A percentile compares a stretch with the other conserved stretches of the same genome.
Conservation (phyloP, 1,140 invertebrate genomes). For the Anadara kagoshimensis region DNA sequence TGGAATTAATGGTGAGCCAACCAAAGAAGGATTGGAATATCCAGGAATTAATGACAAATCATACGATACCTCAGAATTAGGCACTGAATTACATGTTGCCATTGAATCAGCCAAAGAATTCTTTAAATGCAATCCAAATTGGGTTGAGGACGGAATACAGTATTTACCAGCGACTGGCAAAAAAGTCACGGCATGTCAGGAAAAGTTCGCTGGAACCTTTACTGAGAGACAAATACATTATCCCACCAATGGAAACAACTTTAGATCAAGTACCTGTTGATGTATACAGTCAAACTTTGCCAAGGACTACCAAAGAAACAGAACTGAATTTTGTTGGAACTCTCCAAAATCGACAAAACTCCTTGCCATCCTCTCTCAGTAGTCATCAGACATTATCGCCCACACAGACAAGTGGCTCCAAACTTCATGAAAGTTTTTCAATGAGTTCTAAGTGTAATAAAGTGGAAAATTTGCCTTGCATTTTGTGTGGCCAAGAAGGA, state of each 20-base stretch:
- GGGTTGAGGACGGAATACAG: conserved; percentile 68
- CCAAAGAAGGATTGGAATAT: conserved; percentile 46
- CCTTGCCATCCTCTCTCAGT: conserved; percentile 61
- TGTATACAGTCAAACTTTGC: conserved; percentile 43
- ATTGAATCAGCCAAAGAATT: conserved; percentile 65
- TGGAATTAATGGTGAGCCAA: conserved; percentile 51
- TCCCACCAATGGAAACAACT: conserved; percentile 23
- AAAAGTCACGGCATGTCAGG: conserved; percentile 47
- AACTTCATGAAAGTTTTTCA: conserved; percentile 60
- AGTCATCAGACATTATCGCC: conserved; percentile 53
- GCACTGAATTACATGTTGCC: conserved; percentile 56
- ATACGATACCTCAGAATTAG: conserved; percentile 59
- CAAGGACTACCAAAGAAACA: conserved; percentile 16
- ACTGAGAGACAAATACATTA: conserved; percentile 32
- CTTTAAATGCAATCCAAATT: conserved; percentile 62
- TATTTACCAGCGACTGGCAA: conserved; percentile 44
- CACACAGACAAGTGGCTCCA: conserved; percentile 49
- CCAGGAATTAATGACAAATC: conserved; percentile 42
- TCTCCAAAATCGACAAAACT: conserved; percentile 55
- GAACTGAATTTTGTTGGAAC: conserved; percentile 15
- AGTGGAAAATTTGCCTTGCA: conserved; percentile 35
- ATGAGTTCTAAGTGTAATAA: conserved; percentile 13
- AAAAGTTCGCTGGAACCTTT: conserved; percentile 62
- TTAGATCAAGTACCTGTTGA: conserved; percentile 24
- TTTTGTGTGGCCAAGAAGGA: conserved; percentile 45